Conservation (phyloP, 2,113 vertebrate genomes). For the Cyprinodon brontotheroides region DNA sequence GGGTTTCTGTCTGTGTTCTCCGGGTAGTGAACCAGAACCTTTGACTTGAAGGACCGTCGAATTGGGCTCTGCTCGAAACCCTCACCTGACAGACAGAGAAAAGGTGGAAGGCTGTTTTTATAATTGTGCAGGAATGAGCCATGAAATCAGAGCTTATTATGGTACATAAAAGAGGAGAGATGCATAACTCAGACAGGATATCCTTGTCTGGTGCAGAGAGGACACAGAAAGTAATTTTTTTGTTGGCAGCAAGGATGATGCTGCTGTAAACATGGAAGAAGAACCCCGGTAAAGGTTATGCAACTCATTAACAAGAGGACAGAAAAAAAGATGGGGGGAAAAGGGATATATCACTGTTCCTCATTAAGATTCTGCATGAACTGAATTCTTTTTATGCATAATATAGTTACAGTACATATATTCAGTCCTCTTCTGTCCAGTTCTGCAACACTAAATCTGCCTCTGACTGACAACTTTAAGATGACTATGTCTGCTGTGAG, state of each 20-base stretch:
- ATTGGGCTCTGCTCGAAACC: conserved; percentile 96
- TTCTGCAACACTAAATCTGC: conserved; percentile 1
- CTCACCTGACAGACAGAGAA: conserved; percentile 82
- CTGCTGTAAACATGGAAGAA: conserved; percentile 35
- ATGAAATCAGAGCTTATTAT: conserved; percentile 18
- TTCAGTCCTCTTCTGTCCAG: not conserved
- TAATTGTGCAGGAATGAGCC: conserved; percentile 1
- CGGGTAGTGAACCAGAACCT: conserved; percentile 94
- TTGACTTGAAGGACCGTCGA: conserved; percentile 95
- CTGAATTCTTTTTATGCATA: not conserved
- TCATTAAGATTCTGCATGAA: conserved; percentile 12
- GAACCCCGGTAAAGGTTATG: conserved; percentile 38
- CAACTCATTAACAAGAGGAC: conserved; percentile 59
- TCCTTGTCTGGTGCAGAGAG: conserved; percentile 27
- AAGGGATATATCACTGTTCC: conserved; percentile 26
- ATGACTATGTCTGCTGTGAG: not conserved
- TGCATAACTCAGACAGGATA: conserved; percentile 1
- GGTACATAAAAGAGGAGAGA: conserved; percentile 1
- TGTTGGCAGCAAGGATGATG: conserved; percentile 16
- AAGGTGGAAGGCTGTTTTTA: not conserved
- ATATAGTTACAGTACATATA: conserved; percentile 6
- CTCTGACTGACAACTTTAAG: not conserved
- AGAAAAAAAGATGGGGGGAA: conserved; percentile 7
- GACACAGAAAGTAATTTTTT: conserved; percentile 15
- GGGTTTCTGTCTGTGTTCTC: conserved; percentile 94